phyloP scores from a whole-genome alignment of 2,113 vertebrate genomes.

The Ctenomys sociabilis region DNA sequence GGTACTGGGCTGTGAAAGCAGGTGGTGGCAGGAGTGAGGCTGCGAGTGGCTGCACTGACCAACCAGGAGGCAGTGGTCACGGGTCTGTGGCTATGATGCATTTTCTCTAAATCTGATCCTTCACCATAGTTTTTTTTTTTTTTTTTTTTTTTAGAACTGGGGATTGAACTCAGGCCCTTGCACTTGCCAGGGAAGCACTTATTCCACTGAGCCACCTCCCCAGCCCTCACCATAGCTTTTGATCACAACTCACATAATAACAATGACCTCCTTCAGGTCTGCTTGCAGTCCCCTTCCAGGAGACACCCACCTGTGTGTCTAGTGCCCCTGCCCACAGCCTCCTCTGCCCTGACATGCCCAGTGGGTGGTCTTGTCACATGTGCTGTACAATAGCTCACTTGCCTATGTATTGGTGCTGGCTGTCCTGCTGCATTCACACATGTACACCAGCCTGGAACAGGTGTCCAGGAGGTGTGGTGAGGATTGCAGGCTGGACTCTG shows the following conservation, averaged over 20 bases:
- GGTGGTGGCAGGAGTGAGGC: background rate
- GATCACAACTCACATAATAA: background rate
- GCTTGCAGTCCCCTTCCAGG: background rate
- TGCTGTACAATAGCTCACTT: background rate
- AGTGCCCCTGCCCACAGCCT: background rate
- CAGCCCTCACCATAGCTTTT: background rate
- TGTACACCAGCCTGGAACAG: background rate
- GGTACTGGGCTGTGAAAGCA: background rate
- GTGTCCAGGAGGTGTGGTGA: background rate
- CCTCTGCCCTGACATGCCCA: background rate
- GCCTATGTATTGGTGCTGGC: background rate
- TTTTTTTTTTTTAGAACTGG: too few species aligned
- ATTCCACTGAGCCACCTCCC: too few species aligned
- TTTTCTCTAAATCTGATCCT: background rate
- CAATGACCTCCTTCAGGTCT: background rate
- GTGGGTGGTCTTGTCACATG: background rate
- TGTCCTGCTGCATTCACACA: background rate
- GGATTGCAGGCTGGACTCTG: background rate
- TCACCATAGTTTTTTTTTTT: background rate
- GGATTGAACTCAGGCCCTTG: too few species aligned
- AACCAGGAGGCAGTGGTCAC: background rate
- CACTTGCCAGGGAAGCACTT: too few species aligned
- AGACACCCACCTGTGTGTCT: background rate
- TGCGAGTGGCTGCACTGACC: background rate
- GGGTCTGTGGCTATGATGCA: background rate